Percentiles rank a stretch among this genome's conserved stretches.
phyloP scores from a whole-genome alignment of 2,113 vertebrate species.

The Genyomyrus donnyi region DNA sequence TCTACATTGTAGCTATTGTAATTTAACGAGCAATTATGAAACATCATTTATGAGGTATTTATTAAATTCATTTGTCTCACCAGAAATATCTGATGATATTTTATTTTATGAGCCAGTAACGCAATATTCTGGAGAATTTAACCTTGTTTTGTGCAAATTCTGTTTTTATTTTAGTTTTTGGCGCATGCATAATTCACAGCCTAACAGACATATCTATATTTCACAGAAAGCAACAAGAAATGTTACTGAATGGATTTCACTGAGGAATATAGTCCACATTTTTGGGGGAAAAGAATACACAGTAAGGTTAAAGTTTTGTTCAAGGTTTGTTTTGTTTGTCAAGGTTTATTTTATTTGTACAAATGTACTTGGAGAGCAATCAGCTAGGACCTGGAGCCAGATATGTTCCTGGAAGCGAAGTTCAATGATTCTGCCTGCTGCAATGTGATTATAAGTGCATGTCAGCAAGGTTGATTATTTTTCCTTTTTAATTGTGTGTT shows the following conservation, averaged over 20 bases:
- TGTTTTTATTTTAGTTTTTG: neutral
- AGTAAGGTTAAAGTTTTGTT: neutral
- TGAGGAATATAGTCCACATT: neutral
- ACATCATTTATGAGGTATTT: neutral
- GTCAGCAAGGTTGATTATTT: conserved; percentile 4
- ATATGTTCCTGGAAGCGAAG: neutral
- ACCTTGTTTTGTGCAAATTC: neutral
- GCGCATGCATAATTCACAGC: neutral
- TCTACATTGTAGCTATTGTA: neutral
- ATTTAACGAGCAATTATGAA: neutral
- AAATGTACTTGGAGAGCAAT: neutral
- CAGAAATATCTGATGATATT: neutral
- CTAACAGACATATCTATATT: neutral
- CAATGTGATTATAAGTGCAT: neutral
- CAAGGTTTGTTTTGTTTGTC: neutral
- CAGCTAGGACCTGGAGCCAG: neutral
- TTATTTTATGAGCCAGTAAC: neutral
- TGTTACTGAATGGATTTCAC: neutral
- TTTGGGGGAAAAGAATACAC: neutral
- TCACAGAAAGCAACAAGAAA: neutral
- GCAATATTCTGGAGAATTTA: neutral
- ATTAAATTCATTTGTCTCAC: neutral
- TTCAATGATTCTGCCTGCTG: neutral
- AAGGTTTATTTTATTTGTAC: neutral
- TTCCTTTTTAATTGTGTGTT: neutral